Percentiles rank a stretch among this genome's conserved stretches.
Evolutionary conservation across 2,888 invertebrate species (phyloP).

Genomic region (Mythimna pallens): DNA sequence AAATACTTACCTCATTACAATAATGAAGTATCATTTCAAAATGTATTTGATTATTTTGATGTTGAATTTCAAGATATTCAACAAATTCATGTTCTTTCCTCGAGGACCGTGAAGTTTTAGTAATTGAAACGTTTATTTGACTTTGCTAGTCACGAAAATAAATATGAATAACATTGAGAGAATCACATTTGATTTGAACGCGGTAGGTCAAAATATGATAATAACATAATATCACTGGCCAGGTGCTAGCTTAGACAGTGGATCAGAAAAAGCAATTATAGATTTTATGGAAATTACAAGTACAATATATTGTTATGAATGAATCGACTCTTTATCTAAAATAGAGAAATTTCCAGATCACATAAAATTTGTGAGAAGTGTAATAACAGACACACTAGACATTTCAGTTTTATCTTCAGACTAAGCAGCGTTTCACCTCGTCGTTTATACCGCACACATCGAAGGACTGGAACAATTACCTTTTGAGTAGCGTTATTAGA

Average conservation of each 20-base stretch:
- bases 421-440: too few species aligned
- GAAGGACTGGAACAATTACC: too few species aligned
- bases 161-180: conserved; percentile 36
- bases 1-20: conserved; percentile 37
- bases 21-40: conserved; percentile 33
- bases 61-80: conserved; percentile 33
- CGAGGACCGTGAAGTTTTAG: conserved; percentile 40
- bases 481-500: too few species aligned
- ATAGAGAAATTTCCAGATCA: neutral
- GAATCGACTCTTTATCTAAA: neutral
- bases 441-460: too few species aligned
- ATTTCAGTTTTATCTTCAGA: neutral
- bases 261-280: conserved; percentile 8
- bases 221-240: conserved; percentile 26
- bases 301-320: conserved; percentile 15
- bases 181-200: conserved; percentile 18
- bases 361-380: neutral
- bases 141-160: conserved; percentile 37
- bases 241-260: neutral
- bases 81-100: conserved; percentile 26
- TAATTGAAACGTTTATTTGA: conserved; percentile 42
- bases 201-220: conserved; percentile 21
- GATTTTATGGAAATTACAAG: conserved; percentile 31
- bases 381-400: neutral
- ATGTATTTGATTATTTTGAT: conserved; percentile 31